Percentiles rank a stretch among this genome's conserved stretches.
phyloP scores from a whole-genome alignment of 2,888 invertebrate genomes.

The Himalopsyche anomala region DNA sequence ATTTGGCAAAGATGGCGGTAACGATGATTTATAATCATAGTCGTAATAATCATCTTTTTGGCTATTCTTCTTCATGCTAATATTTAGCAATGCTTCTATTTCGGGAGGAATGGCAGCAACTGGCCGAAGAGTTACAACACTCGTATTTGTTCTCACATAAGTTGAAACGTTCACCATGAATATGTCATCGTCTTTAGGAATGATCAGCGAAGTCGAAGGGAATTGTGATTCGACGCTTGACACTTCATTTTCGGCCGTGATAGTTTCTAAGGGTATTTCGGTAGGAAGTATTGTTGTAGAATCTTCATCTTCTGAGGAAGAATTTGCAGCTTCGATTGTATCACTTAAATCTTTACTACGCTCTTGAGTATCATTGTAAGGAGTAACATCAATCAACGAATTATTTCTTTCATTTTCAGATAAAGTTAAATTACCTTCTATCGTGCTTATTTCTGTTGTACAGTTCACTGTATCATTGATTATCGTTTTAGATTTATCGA shows the following conservation, averaged over 20 bases:
- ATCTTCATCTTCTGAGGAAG: slow-evolving; percentile 19
- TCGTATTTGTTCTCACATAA: slow-evolving; percentile 74
- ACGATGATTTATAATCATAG: slow-evolving; percentile 83
- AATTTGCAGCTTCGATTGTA: slow-evolving; percentile 45
- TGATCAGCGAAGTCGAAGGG: slow-evolving; percentile 64
- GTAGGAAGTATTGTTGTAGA: neutral
- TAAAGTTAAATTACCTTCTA: slow-evolving; percentile 46
- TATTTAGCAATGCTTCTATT: slow-evolving; percentile 74
- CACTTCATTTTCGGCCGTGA: slow-evolving; percentile 50
- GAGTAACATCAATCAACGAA: slow-evolving; percentile 14
- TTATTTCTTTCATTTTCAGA: slow-evolving; percentile 43
- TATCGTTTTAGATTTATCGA: slow-evolving; percentile 66
- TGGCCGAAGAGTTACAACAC: slow-evolving; percentile 70
- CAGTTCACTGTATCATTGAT: slow-evolving; percentile 66
- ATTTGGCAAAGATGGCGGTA: slow-evolving; percentile 90
- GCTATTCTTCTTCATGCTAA: slow-evolving; percentile 73
- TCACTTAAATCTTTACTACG: slow-evolving; percentile 50
- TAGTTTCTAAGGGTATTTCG: slow-evolving; percentile 44
- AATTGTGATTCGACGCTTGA: slow-evolving; percentile 56
- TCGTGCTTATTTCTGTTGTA: slow-evolving; percentile 64
- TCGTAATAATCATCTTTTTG: slow-evolving; percentile 79
- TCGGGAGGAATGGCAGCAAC: slow-evolving; percentile 71
- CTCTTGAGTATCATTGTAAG: slow-evolving; percentile 63
- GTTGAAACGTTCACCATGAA: slow-evolving; percentile 79
- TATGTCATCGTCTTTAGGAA: slow-evolving; percentile 74